Evolutionary conservation across 1,140 invertebrate genomes (phyloP).

Genomic region (Trichogramma pretiosum): DNA sequence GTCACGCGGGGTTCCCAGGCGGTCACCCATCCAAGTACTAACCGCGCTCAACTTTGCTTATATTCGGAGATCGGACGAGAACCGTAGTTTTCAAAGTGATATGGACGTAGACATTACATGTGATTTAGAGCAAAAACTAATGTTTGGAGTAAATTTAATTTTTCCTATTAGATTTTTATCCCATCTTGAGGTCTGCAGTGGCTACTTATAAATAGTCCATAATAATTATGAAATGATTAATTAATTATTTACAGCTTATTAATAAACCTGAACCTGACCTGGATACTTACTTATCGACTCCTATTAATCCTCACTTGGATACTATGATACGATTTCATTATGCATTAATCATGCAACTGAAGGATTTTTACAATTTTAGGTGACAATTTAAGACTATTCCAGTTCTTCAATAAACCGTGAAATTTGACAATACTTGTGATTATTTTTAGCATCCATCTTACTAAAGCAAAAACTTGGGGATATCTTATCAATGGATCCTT

Average conservation of each 20-base stretch:
- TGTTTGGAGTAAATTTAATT: no score
- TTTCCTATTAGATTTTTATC: no score
- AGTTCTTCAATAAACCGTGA: neutral
- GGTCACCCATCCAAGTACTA: no score
- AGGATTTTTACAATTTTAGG: constrained; percentile 56
- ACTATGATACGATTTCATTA: constrained; percentile 55
- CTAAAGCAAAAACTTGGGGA: constrained; percentile 53
- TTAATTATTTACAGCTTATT: constrained; percentile 13
- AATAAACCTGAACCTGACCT: constrained; percentile 40
- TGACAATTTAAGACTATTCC: constrained; percentile 23
- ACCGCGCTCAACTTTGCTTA: no score
- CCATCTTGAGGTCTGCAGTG: neutral
- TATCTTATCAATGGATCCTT: constrained; percentile 54
- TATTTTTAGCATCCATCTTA: constrained; percentile 45
- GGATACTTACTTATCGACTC: constrained; percentile 46
- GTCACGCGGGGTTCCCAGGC: no score
- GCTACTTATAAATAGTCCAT: neutral
- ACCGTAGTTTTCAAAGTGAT: no score
- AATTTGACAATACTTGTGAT: neutral
- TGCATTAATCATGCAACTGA: constrained; percentile 47
- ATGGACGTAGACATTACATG: no score
- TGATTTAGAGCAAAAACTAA: no score
- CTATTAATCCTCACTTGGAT: constrained; percentile 48
- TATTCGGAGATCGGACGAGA: no score
- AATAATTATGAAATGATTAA: no score